Conservation (phyloP, 2,797 vertebrate species). For the Picus viridis region DNA sequence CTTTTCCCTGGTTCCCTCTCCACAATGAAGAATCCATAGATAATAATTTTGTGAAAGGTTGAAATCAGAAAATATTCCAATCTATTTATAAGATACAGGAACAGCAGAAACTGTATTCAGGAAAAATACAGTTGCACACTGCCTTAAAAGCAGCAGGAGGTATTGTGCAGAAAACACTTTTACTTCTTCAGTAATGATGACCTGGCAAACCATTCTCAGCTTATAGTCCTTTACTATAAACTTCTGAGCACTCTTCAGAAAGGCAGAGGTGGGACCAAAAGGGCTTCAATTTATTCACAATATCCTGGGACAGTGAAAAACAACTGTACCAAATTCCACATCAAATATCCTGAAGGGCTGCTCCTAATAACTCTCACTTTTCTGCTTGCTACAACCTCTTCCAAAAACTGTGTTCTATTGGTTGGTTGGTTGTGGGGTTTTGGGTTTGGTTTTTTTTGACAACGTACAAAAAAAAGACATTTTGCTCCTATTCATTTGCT, state of each 20-base stretch:
- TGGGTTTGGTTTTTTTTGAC: background rate
- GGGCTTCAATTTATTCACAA: background rate
- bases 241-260: slow-evolving; percentile 31
- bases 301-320: slow-evolving; percentile 11
- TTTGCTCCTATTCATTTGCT: slow-evolving; percentile 16
- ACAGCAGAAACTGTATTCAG: background rate
- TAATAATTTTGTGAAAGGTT: slow-evolving; percentile 44
- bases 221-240: slow-evolving; percentile 11
- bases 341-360: background rate
- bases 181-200: slow-evolving; percentile 9
- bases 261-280: slow-evolving; percentile 6
- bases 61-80: slow-evolving; percentile 48
- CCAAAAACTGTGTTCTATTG: slow-evolving; percentile 3
- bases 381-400: background rate
- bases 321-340: background rate
- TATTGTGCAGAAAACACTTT: slow-evolving; percentile 24
- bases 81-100: slow-evolving; percentile 1
- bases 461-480: slow-evolving; percentile 13
- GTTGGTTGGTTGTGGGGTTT: too few relatives aligned
- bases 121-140: background rate
- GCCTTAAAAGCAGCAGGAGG: slow-evolving; percentile 43
- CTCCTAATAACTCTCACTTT: slow-evolving; percentile 16
- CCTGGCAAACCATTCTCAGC: slow-evolving; percentile 31
- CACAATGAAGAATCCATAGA: slow-evolving; percentile 36
- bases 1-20: background rate